These are phyloP conservation scores for Pseudomyrmex sp. DNA, from an alignment of 1,140 invertebrate species.

Conservation along the genomic window DNA sequence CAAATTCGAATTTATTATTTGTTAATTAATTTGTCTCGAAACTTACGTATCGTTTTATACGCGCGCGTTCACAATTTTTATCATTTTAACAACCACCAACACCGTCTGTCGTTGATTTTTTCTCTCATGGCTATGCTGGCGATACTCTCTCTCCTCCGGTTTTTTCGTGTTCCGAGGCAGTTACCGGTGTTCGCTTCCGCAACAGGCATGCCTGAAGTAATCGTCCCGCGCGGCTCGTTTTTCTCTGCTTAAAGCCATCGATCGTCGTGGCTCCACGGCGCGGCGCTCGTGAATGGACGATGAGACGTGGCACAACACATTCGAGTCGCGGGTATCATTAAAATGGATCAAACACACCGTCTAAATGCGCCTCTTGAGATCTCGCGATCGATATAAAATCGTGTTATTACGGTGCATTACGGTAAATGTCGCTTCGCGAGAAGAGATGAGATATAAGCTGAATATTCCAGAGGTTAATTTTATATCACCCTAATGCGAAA, in stretches of 20 bases:
- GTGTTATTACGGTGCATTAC: slow-evolving; percentile 23
- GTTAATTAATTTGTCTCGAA: not conserved
- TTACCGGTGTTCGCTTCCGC: slow-evolving; percentile 70
- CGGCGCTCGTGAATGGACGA: slow-evolving; percentile 64
- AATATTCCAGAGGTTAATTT: too few relatives aligned
- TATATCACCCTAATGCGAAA: too few relatives aligned
- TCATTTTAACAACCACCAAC: slow-evolving; percentile 53
- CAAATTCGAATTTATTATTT: not conserved
- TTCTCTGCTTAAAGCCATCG: slow-evolving; percentile 66
- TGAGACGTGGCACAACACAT: slow-evolving; percentile 52
- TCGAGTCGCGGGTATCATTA: slow-evolving; percentile 36
- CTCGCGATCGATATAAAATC: slow-evolving; percentile 14
- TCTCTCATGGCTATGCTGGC: slow-evolving; percentile 50
- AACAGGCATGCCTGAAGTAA: slow-evolving; percentile 69
- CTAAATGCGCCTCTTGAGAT: slow-evolving; percentile 29
- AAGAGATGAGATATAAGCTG: not conserved
- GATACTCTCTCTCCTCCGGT: slow-evolving; percentile 67
- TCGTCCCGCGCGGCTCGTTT: slow-evolving; percentile 68
- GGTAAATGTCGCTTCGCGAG: not conserved
- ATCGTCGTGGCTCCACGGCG: slow-evolving; percentile 53
- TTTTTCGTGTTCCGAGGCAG: slow-evolving; percentile 75
- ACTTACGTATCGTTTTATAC: slow-evolving; percentile 26
- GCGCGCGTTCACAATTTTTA: slow-evolving; percentile 47
- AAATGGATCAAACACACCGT: slow-evolving; percentile 32
- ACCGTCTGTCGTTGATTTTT: slow-evolving; percentile 57